phyloP scores from a whole-genome alignment of 2,797 vertebrate species.

The Sebastes dallii region DNA sequence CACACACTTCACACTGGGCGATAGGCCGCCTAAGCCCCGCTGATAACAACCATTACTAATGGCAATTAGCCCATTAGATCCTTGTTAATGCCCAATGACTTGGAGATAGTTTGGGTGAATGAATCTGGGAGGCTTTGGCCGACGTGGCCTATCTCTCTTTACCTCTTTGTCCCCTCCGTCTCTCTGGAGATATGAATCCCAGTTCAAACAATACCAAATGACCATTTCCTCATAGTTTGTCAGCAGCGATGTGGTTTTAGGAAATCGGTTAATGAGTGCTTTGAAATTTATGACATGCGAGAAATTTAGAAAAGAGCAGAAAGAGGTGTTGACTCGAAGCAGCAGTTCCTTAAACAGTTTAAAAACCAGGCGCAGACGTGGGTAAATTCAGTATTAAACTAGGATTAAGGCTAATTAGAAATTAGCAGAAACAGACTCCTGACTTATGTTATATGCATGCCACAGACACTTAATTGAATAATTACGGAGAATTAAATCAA shows the following conservation, averaged over 20 bases:
- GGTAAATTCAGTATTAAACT: constrained; percentile 19
- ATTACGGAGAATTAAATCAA: neutral
- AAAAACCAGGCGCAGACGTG: neutral
- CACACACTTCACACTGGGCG: constrained; percentile 35
- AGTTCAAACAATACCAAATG: constrained; percentile 54
- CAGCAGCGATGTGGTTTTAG: constrained; percentile 11
- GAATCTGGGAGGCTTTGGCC: constrained; percentile 64
- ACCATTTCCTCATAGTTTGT: constrained; percentile 56
- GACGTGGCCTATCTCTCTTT: constrained; percentile 44
- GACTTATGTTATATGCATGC: neutral
- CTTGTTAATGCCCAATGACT: constrained; percentile 73
- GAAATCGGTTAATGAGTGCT: constrained; percentile 24
- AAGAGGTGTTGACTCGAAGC: neutral
- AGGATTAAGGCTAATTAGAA: constrained; percentile 16
- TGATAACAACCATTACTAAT: constrained; percentile 74
- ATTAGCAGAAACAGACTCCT: constrained; percentile 9
- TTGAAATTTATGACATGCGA: constrained; percentile 19
- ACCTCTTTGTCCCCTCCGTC: constrained; percentile 42
- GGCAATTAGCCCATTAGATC: constrained; percentile 77
- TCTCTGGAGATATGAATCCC: constrained; percentile 37
- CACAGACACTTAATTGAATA: constrained; percentile 4
- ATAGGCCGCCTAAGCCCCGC: constrained; percentile 62
- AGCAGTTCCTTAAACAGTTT: neutral
- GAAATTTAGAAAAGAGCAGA: neutral
- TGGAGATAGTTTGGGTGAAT: constrained; percentile 64